Conservation (phyloP, 2,797 vertebrate species). For the Pempheris klunzingeri region DNA sequence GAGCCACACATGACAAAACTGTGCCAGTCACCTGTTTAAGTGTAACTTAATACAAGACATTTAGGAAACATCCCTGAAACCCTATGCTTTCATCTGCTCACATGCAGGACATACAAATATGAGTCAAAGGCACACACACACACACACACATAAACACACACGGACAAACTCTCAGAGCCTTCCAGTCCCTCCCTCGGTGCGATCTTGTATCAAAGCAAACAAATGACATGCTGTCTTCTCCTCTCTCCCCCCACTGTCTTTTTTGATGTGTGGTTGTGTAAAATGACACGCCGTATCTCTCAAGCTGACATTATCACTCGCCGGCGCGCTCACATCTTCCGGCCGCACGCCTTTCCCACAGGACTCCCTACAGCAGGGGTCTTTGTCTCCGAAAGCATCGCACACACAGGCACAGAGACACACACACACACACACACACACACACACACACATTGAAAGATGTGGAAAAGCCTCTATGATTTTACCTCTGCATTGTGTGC, state of each 20-base stretch:
- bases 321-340: slow-evolving; percentile 86
- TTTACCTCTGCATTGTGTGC: slow-evolving; percentile 79
- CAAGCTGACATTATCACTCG: slow-evolving; percentile 89
- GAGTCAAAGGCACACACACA: slow-evolving; percentile 30
- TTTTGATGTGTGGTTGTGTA: slow-evolving; percentile 86
- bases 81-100: slow-evolving; percentile 46
- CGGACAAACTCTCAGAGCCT: slow-evolving; percentile 52
- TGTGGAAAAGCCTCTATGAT: slow-evolving; percentile 64
- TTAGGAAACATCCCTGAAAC: slow-evolving; percentile 57
- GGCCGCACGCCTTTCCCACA: slow-evolving; percentile 86
- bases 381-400: slow-evolving; percentile 86
- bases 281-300: slow-evolving; percentile 89
- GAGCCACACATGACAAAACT: slow-evolving; percentile 23
- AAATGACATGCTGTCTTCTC: slow-evolving; percentile 86
- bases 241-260: slow-evolving; percentile 74
- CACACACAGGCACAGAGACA: slow-evolving; percentile 26
- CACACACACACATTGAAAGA: slow-evolving; percentile 46
- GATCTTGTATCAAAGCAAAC: slow-evolving; percentile 91
- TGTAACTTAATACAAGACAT: slow-evolving; percentile 46
- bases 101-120: slow-evolving; percentile 54
- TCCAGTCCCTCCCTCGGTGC: slow-evolving; percentile 73
- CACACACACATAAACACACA: slow-evolving; percentile 36
- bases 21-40: slow-evolving; percentile 36
- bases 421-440: slow-evolving; percentile 34
- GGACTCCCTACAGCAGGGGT: slow-evolving; percentile 85